Conservation (phyloP, 2,113 vertebrate genomes). For the Damaliscus lunatus region DNA sequence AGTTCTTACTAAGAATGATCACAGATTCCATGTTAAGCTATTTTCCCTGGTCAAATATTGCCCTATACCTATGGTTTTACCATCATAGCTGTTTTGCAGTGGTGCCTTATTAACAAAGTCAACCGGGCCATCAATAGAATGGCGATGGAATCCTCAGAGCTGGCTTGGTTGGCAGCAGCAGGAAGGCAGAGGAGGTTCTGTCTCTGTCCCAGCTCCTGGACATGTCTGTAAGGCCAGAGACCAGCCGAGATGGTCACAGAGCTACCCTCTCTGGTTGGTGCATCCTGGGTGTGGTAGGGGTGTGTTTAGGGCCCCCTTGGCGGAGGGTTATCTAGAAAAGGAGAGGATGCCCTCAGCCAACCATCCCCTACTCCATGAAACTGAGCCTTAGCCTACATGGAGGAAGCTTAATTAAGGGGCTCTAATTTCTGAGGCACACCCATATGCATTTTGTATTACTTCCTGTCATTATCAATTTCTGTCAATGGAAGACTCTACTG, state of each 20-base stretch:
- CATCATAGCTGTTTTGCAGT: background rate
- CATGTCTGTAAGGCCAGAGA: background rate
- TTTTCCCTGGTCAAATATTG: conserved; percentile 11
- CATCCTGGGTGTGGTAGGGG: no score
- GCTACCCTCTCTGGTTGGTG: background rate
- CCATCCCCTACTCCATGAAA: background rate
- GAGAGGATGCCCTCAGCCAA: background rate
- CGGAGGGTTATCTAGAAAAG: background rate
- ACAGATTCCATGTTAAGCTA: conserved; percentile 29
- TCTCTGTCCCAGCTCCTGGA: background rate
- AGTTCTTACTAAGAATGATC: background rate
- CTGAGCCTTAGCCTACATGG: background rate
- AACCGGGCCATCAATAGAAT: background rate
- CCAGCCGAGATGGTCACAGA: background rate
- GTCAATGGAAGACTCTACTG: background rate
- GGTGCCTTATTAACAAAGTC: background rate
- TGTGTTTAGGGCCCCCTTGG: background rate
- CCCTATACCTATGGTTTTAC: background rate
- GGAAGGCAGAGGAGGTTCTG: background rate
- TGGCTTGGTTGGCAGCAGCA: background rate
- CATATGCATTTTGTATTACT: background rate
- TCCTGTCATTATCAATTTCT: background rate
- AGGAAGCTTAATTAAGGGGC: background rate
- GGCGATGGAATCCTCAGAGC: background rate
- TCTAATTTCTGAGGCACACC: background rate